Percentiles rank a stretch among this genome's conserved stretches.
Conservation (phyloP, 2,113 vertebrate species). For the Lanius ludovicianus region DNA sequence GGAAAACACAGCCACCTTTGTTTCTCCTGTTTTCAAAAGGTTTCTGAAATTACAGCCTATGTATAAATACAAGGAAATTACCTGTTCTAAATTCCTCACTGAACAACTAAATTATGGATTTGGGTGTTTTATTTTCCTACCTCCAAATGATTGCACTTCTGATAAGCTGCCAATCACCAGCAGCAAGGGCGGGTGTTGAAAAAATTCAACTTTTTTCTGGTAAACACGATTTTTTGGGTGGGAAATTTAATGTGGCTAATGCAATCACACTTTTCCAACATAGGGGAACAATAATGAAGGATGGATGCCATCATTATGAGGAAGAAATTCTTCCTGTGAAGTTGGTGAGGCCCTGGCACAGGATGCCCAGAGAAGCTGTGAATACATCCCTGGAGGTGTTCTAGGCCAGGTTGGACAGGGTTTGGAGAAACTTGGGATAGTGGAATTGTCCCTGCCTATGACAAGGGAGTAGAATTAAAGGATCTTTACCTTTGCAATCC, state of each 20-base stretch:
- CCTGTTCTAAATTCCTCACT: background rate
- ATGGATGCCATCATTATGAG: background rate
- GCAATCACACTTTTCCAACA: background rate
- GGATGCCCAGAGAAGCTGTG: background rate
- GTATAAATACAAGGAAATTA: background rate
- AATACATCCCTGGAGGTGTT: background rate
- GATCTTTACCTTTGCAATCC: background rate
- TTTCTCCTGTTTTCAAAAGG: fast-evolving
- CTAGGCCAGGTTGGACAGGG: fast-evolving
- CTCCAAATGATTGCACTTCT: background rate
- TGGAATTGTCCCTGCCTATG: background rate
- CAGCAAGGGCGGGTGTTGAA: background rate
- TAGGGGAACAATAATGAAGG: background rate
- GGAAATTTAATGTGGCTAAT: background rate
- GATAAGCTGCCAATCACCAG: background rate
- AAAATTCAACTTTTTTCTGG: background rate
- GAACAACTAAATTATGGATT: background rate
- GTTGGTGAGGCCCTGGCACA: background rate
- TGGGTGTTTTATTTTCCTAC: background rate
- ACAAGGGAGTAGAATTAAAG: background rate
- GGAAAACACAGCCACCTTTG: background rate
- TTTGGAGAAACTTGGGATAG: background rate
- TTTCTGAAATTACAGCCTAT: background rate
- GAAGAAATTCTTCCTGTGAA: background rate
- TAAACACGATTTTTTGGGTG: background rate